Evolutionary conservation across 2,797 vertebrate genomes (phyloP).

Genomic region (Sylvilagus floridanus): DNA sequence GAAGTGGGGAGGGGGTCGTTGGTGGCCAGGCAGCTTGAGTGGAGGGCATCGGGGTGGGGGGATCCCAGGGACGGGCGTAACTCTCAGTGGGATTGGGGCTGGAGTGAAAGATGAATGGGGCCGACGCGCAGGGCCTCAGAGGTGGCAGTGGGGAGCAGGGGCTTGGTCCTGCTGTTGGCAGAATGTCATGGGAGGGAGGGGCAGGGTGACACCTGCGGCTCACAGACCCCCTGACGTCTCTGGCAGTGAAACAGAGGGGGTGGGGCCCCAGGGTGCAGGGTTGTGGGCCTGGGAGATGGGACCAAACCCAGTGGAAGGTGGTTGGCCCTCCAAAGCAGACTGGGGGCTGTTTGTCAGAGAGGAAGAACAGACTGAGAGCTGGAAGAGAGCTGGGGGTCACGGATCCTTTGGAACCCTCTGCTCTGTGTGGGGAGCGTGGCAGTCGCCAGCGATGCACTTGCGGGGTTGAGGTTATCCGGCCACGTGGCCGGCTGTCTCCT

Average conservation of each 20-base stretch:
- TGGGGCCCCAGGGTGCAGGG: not conserved
- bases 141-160: not conserved
- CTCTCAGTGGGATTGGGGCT: not conserved
- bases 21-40: too few species aligned
- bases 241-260: not conserved
- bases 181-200: not conserved
- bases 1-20: not conserved
- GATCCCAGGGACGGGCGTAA: fast-evolving
- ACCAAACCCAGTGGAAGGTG: not conserved
- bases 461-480: not conserved
- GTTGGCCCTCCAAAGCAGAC: fast-evolving
- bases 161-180: not conserved
- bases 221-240: not conserved
- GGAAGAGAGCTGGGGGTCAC: not conserved
- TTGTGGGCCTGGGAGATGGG: not conserved
- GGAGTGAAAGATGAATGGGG: not conserved
- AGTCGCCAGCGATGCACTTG: too few species aligned
- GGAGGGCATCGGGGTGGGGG: not conserved
- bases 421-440: not conserved
- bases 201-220: fast-evolving
- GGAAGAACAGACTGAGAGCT: not conserved
- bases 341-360: not conserved
- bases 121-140: not conserved
- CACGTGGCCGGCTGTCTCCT: fast-evolving
- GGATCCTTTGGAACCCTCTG: not conserved